These are phyloP conservation scores for Circaetus gallicus DNA, from an alignment of 2,113 vertebrate genomes.

Conservation along the genomic window DNA sequence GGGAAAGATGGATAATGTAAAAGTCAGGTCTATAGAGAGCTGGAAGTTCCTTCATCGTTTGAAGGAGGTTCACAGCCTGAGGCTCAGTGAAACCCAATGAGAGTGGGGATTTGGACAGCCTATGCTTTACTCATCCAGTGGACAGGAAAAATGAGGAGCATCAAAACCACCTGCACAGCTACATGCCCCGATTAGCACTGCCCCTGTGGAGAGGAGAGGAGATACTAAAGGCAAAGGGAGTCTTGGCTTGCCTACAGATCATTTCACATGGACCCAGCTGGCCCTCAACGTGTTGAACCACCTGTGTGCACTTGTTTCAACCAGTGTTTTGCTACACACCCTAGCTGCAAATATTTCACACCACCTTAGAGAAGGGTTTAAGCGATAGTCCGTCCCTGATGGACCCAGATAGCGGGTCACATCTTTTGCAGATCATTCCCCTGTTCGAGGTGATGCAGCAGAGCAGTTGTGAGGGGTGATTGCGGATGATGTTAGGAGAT, in stretches of 20 bases:
- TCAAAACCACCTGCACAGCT: not conserved
- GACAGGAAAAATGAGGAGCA: not conserved
- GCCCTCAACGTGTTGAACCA: not conserved
- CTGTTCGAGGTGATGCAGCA: not conserved
- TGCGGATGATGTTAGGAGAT: too few species aligned
- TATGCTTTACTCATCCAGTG: not conserved
- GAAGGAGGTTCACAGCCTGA: not conserved
- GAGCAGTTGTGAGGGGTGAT: not conserved
- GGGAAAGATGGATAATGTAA: not conserved
- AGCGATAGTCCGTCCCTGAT: not conserved
- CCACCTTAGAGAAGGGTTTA: not conserved
- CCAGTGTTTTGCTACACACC: not conserved
- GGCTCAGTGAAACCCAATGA: not conserved
- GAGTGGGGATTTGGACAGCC: not conserved
- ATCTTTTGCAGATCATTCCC: not conserved
- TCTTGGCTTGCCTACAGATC: not conserved
- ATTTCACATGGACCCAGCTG: not conserved
- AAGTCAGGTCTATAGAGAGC: not conserved
- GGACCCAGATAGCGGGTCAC: not conserved
- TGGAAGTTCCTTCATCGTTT: not conserved
- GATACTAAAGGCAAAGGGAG: not conserved
- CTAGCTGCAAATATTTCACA: not conserved
- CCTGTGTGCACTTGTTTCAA: not conserved
- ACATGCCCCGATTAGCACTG: rapidly evolving
- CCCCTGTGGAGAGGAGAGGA: not conserved